Percentiles rank a stretch among this genome's conserved stretches.
phyloP scores from a whole-genome alignment of 2,113 vertebrate genomes.

The Thunnus thynnus region DNA sequence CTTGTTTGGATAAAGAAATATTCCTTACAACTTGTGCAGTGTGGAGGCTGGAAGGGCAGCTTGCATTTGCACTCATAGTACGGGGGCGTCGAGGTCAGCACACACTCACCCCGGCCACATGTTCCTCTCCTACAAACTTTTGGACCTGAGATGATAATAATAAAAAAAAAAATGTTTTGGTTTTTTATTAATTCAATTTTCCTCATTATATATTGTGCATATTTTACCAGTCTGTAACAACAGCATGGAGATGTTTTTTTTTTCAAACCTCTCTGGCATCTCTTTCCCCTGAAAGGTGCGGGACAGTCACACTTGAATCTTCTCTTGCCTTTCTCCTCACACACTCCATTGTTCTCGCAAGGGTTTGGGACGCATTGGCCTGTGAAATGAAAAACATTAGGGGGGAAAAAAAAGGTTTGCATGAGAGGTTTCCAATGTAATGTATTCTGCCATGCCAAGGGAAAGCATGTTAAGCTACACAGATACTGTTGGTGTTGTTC shows the following conservation, averaged over 20 bases:
- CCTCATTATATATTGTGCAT: not conserved
- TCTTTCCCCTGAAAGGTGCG: conserved; percentile 71
- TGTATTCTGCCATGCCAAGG: too few relatives aligned
- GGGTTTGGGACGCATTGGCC: conserved; percentile 81
- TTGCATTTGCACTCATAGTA: conserved; percentile 85
- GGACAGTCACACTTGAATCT: conserved; percentile 80
- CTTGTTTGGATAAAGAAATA: not conserved
- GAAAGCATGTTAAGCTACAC: not conserved
- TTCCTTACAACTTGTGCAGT: conserved; percentile 74
- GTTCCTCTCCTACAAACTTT: conserved; percentile 60
- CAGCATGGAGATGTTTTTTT: not conserved
- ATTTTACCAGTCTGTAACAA: not conserved
- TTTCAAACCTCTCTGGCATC: conserved; percentile 80
- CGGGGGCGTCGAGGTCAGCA: conserved; percentile 74
- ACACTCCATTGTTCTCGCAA: conserved; percentile 80
- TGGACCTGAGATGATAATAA: conserved; percentile 56
- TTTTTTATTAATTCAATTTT: not conserved
- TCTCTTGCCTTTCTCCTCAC: conserved; percentile 63
- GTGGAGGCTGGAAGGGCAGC: conserved; percentile 79
- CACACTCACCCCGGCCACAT: conserved; percentile 83
- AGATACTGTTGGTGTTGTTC: not conserved
- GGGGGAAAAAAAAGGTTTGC: not conserved
- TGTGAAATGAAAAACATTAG: conserved; percentile 46
- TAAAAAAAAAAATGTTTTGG: not conserved
- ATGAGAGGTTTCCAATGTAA: not conserved